Evolutionary conservation across 1,140 invertebrate genomes (phyloP), one percentile per base, ranked within the genome.

Genomic region (Euglossa dilemma): DNA sequence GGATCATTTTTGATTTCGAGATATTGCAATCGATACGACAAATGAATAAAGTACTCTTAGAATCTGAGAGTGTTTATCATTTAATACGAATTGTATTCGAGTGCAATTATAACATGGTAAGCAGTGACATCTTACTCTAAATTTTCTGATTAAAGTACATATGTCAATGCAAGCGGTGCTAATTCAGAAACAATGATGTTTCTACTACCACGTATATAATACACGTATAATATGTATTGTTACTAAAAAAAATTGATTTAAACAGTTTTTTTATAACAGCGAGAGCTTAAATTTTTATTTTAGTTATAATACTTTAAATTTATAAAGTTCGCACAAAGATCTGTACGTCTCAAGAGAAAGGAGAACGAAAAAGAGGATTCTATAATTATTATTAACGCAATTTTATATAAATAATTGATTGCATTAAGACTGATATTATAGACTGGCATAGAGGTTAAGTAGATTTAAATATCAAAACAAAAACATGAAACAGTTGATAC

Each of bases 401-500:
- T 57, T 47, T 70, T 70, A 74, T 45, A 64, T 23, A 73, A 54
- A 73, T 18, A 18, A 74, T 45, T 36, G 64, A 45, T 6, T 59
- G 43, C 12, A 75, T 57, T 57, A 76, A 82, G 80, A 82, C 80
- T 82, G 72, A 82, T 82, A 64, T 50, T 64, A 76, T 82, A 82
- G 80, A 82, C 73, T 82, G 80, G 61, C 25, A 23, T 82, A 82
- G 54, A 16, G 16, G 67, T 76, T 82, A 76, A 82, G 80, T n/a
- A 12, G 43, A 47, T 67, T 69, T 23, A 12, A 1, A 43, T n/a
- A n/a, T n/a, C 23, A 28, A 47, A 75, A 52, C 12, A 20, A 45
- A 25, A 23, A 20, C 9, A 47, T 9, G 18, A 66, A 23, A 66
- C 20, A 23, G 43, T 66, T 66, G 20, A 9, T 14, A 66, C 6